Percentiles rank a stretch among this genome's conserved stretches.
Conservation (phyloP, 2,797 vertebrate genomes). For the Chelidonichthys spinosus region DNA sequence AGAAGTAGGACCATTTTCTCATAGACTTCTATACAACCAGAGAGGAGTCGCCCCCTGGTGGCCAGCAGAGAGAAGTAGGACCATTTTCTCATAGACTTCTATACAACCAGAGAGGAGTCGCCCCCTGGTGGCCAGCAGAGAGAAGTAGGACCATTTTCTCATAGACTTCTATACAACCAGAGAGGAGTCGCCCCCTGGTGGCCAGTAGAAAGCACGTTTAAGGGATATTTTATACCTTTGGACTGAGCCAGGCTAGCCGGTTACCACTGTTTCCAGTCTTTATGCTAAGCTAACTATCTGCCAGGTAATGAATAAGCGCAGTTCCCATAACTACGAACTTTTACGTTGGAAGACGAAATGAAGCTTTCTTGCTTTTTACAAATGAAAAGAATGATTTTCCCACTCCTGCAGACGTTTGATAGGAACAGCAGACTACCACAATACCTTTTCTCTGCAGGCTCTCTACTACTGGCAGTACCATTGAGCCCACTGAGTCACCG, state of each 20-base stretch:
- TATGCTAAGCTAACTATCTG: constrained; percentile 4
- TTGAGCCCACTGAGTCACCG: constrained; percentile 22
- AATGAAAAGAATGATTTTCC: neutral
- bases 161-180: no score
- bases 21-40: no score
- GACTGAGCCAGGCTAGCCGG: neutral
- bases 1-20: no score
- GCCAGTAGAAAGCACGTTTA: no score
- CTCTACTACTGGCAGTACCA: neutral
- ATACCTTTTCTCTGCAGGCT: neutral
- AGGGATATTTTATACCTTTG: constrained; percentile 8
- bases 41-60: no score
- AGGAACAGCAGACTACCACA: neutral
- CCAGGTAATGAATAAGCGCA: neutral
- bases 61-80: no score
- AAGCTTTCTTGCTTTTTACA: neutral
- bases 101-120: no score
- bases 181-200: no score
- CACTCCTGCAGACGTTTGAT: neutral
- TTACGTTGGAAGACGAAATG: neutral
- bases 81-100: no score
- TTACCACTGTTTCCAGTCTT: constrained; percentile 8
- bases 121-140: no score
- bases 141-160: no score
- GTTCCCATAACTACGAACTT: neutral